Base-by-base conservation (phyloP, 2,113 vertebrate species). In the Oncorhynchus masou region DNA sequence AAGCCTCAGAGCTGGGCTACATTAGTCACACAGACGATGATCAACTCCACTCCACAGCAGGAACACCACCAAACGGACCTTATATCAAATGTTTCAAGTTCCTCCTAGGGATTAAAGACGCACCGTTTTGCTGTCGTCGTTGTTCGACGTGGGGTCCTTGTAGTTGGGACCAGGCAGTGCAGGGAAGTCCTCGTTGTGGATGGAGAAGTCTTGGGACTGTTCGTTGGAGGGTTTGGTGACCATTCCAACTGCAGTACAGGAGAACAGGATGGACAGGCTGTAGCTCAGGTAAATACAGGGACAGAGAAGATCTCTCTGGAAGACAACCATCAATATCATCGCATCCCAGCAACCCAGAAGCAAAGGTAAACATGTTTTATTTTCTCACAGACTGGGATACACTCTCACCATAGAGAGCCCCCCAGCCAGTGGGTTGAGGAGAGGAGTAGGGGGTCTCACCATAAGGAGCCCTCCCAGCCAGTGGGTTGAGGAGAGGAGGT, bases 141-240 rank as follows among this genome's bases (percentile, higher is more conserved):
- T 95, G 94, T 92, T 95, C 4, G 95, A 95, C 84, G 95, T 96
- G 87, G 96, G 94, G 87, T 97, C 95, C 92, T 96, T 96, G 90
- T 99, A 99, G 90, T 96, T 99, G 88, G 97, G 97, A 78, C 98
- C 97, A 86, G 98, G 97, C 92, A 99, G 95, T 89, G 98, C 98
- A 85, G 98, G 97, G 88, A 99, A 99, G 91, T 99, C 98, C 93
- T 99, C 97, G n/a, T 99, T 99, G 90, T 99, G 98, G 94, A 99
- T 99, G 89, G 98, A 99, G 91, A 99, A 99, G 91, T 99, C 98
- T 88, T 99, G 98, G 78, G 97, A 97, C 94, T 97, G 97, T 91
- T 99, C 98, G 88, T 94, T 98, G 83, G 97, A 96, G 90, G 97
- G 97, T 92, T 99, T 99, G 87, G 97, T 99, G 93, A 99, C 98